Conservation (phyloP, 2,888 invertebrate species). For the Amitus sp. region DNA sequence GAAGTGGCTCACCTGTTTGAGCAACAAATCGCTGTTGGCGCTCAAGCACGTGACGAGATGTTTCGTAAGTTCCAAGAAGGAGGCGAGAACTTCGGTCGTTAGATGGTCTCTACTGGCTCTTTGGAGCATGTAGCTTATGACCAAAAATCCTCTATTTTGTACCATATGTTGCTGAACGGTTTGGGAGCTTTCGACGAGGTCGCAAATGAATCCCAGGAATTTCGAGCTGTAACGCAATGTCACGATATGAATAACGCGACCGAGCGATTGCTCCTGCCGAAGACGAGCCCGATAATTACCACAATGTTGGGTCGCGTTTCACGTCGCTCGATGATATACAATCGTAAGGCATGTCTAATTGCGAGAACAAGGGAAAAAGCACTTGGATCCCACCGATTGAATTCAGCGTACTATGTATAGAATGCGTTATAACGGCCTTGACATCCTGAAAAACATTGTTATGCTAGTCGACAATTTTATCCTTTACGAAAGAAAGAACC, state of each 20-base stretch:
- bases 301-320: slow-evolving; percentile 87
- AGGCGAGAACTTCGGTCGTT: slow-evolving; percentile 91
- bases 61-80: slow-evolving; percentile 90
- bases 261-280: too few species aligned
- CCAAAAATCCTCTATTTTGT: slow-evolving; percentile 97
- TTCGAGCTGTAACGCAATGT: slow-evolving; percentile 90
- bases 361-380: slow-evolving; percentile 96
- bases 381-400: slow-evolving; percentile 99
- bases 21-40: slow-evolving; percentile 88
- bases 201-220: slow-evolving; percentile 95
- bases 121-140: slow-evolving; percentile 97
- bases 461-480: too few species aligned
- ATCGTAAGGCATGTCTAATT: slow-evolving; percentile 94
- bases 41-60: slow-evolving; percentile 93
- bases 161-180: slow-evolving; percentile 99
- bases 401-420: slow-evolving; percentile 98
- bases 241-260: too few species aligned
- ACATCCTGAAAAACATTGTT: slow-evolving; percentile 94
- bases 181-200: slow-evolving; percentile 94
- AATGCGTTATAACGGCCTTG: slow-evolving; percentile 98
- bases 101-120: slow-evolving; percentile 92
- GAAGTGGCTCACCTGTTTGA: slow-evolving; percentile 83
- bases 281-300: too few species aligned
- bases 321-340: slow-evolving; percentile 79
- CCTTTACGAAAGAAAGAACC: not conserved